Percentiles rank a stretch among this genome's conserved stretches.
These are phyloP conservation scores for Camponotus pennsylvanicus DNA, from an alignment of 1,140 invertebrate species.

Conservation along the genomic window DNA sequence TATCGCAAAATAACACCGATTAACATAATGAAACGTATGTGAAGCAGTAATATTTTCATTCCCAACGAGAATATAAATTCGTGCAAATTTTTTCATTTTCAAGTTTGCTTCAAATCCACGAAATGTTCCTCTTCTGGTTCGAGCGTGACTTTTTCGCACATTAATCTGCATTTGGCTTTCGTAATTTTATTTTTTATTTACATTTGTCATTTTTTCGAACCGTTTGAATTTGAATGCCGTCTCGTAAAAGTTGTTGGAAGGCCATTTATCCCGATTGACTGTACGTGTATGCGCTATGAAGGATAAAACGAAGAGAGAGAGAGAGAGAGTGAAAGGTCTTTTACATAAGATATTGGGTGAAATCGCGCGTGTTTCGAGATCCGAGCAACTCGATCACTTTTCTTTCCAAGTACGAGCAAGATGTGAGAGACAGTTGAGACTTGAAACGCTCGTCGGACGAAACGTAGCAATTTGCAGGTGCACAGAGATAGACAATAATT, in stretches of 20 bases:
- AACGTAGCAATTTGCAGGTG: constrained; percentile 26
- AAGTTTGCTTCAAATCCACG: neutral
- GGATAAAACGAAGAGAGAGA: constrained; percentile 3
- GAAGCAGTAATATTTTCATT: neutral
- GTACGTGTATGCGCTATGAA: constrained; percentile 3
- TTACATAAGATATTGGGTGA: constrained; percentile 8
- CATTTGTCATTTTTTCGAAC: neutral
- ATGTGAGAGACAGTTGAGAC: neutral
- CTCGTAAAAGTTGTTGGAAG: neutral
- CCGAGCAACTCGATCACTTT: constrained; percentile 21
- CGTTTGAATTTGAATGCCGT: neutral
- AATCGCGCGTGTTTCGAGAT: constrained; percentile 59
- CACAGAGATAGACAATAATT: constrained; percentile 81
- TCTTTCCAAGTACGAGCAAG: constrained; percentile 16
- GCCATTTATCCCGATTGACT: constrained; percentile 27
- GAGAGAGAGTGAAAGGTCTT: constrained; percentile 1
- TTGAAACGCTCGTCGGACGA: constrained; percentile 7
- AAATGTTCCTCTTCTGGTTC: neutral
- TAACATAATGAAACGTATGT: neutral
- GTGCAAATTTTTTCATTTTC: neutral
- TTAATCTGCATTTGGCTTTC: neutral
- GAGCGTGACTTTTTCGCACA: neutral
- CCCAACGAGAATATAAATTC: neutral
- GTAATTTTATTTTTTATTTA: neutral
- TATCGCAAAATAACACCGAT: neutral